Conservation (phyloP, 2,888 invertebrate species). For the Abrostola triplasia region DNA sequence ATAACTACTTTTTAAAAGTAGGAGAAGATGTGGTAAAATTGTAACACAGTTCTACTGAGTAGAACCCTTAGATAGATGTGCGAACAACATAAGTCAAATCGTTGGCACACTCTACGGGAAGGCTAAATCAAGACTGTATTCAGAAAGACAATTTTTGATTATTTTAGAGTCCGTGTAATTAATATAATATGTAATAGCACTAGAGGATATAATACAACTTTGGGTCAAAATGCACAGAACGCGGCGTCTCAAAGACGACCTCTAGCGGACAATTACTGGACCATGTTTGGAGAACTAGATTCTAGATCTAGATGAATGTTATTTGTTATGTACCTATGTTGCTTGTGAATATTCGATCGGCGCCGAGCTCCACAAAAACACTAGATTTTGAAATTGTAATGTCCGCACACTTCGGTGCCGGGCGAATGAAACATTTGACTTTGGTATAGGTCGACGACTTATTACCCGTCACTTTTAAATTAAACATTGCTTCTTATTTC, state of each 20-base stretch:
- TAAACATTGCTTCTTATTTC: constrained; percentile 8
- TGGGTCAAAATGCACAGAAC: constrained; percentile 32
- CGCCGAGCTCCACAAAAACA: constrained; percentile 66
- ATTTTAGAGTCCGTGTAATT: constrained; percentile 17
- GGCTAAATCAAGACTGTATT: no score
- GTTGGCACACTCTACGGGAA: no score
- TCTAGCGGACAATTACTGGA: constrained; percentile 36
- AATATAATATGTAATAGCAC: constrained; percentile 6
- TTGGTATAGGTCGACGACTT: constrained; percentile 54
- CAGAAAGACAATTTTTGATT: constrained; percentile 17
- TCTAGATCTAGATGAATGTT: constrained; percentile 39
- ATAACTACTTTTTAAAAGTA: no score
- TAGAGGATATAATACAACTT: constrained; percentile 13
- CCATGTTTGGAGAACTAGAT: constrained; percentile 42
- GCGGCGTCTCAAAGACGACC: constrained; percentile 39
- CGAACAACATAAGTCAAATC: no score
- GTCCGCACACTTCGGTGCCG: constrained; percentile 31
- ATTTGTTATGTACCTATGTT: constrained; percentile 20
- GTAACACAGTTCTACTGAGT: no score
- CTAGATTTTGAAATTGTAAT: constrained; percentile 76
- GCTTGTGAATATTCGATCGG: constrained; percentile 56
- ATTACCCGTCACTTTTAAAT: constrained; percentile 17
- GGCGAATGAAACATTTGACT: constrained; percentile 40
- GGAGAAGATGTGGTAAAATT: no score
- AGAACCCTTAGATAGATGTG: no score